These are phyloP conservation scores for Diceros bicornis DNA, from an alignment of 2,797 vertebrate species.

Conservation along the genomic window DNA sequence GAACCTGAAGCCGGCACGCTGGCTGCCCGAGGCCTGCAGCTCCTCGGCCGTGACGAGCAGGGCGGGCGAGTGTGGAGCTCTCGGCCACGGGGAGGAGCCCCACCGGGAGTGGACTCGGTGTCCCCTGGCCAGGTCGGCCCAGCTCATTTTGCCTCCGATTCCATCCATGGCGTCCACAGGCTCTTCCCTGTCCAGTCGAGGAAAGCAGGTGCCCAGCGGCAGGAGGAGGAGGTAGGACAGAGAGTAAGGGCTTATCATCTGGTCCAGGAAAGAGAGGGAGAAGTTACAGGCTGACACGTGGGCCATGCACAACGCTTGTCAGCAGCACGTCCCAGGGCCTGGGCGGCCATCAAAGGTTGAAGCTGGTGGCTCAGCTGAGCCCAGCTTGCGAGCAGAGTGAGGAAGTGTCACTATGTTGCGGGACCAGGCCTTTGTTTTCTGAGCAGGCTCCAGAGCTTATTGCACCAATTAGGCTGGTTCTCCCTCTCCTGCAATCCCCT, in stretches of 20 bases:
- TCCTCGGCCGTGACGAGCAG: conserved; percentile 77
- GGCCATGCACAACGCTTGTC: rapidly evolving
- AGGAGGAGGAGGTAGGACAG: conserved; percentile 87
- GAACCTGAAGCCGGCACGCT: neutral
- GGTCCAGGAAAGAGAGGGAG: neutral
- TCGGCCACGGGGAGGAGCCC: neutral
- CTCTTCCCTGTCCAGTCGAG: conserved; percentile 37
- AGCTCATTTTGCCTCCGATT: rapidly evolving
- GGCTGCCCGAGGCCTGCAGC: conserved; percentile 59
- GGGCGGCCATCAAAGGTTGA: rapidly evolving
- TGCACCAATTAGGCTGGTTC: neutral
- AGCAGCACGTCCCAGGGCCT: rapidly evolving
- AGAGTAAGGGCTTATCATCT: conserved; percentile 85
- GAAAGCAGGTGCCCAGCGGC: conserved; percentile 83
- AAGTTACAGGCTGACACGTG: neutral
- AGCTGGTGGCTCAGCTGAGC: rapidly evolving
- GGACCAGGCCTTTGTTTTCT: neutral
- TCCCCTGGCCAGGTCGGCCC: neutral
- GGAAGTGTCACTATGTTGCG: rapidly evolving
- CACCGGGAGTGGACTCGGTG: rapidly evolving
- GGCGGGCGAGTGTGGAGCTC: neutral
- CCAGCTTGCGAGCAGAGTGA: rapidly evolving
- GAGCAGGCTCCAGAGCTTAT: neutral
- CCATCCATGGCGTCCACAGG: rapidly evolving
- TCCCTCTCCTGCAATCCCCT: neutral